phyloP scores from a whole-genome alignment of 2,113 vertebrate species.

The Lucifuga dentata region DNA sequence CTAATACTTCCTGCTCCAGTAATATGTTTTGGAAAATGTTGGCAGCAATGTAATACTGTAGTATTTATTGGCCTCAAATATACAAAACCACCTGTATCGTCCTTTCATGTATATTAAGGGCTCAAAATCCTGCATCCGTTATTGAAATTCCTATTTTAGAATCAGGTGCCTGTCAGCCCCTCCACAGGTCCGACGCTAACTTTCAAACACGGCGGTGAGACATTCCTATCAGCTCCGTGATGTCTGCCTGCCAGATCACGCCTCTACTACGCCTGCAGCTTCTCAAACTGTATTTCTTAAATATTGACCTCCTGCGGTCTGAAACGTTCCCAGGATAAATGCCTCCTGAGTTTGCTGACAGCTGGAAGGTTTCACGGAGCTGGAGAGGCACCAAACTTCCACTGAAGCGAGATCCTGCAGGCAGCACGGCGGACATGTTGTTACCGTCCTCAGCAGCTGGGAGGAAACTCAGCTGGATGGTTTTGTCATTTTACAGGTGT shows the following conservation, averaged over 20 bases:
- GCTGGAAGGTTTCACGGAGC: conserved; percentile 40
- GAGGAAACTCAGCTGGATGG: conserved; percentile 13
- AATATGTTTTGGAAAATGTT: too few species aligned
- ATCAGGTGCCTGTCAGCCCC: not conserved
- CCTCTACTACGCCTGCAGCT: conserved; percentile 17
- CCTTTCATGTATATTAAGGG: too few species aligned
- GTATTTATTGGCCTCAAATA: too few species aligned
- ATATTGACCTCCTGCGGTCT: conserved; percentile 20
- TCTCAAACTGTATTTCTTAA: conserved; percentile 17
- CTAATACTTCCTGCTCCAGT: too few species aligned
- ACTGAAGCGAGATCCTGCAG: conserved; percentile 17
- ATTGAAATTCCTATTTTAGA: not conserved
- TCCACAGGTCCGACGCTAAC: not conserved
- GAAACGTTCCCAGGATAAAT: conserved; percentile 34
- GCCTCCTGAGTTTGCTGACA: conserved; percentile 23
- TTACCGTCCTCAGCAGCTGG: conserved; percentile 49
- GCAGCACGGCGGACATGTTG: conserved; percentile 40
- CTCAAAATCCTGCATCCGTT: too few species aligned
- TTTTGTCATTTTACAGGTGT: conserved; percentile 64
- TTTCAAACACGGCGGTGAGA: conserved; percentile 49
- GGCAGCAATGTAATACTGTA: too few species aligned
- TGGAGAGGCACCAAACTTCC: conserved; percentile 42
- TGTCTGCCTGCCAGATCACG: conserved; percentile 15
- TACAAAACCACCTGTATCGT: too few species aligned
- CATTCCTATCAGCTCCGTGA: conserved; percentile 53